Conservation (phyloP, 2,113 vertebrate species). For the Clinocottus analis region DNA sequence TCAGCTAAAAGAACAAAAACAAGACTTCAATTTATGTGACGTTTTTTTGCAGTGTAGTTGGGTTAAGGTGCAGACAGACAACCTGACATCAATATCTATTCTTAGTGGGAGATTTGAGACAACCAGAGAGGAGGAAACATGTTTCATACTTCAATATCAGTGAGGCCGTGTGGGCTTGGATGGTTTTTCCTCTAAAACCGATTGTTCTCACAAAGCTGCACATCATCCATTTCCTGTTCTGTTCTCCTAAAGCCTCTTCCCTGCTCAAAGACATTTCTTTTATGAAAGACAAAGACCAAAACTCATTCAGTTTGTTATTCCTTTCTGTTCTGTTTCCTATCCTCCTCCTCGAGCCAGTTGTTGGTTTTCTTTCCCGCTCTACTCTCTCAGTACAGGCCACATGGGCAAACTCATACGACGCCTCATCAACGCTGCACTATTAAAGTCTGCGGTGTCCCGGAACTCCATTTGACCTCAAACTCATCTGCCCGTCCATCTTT, state of each 20-base stretch:
- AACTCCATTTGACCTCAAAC: background rate
- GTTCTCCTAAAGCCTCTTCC: background rate
- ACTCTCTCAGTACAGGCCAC: background rate
- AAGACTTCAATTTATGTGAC: background rate
- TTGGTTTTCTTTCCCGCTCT: background rate
- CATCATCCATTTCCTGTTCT: conserved; percentile 3
- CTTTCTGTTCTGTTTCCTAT: background rate
- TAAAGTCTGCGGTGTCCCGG: background rate
- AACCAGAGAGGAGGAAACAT: conserved; percentile 2
- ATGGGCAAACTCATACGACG: background rate
- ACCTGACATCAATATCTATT: conserved; percentile 29
- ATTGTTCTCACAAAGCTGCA: conserved; percentile 20
- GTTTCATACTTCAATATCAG: conserved; percentile 14
- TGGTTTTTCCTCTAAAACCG: conserved; percentile 9
- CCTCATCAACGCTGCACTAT: background rate
- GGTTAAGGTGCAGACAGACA: conserved; percentile 21
- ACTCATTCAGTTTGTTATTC: background rate
- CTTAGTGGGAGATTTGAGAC: conserved; percentile 28
- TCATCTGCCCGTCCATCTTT: background rate
- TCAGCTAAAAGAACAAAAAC: background rate
- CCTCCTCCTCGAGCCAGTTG: background rate
- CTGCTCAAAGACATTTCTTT: background rate
- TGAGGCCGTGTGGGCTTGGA: background rate
- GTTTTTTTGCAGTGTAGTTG: conserved; percentile 39
- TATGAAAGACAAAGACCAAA: background rate